Percentiles rank a stretch among this genome's conserved stretches.
Conservation (phyloP, 1,140 invertebrate species). For the Delia radicum region DNA sequence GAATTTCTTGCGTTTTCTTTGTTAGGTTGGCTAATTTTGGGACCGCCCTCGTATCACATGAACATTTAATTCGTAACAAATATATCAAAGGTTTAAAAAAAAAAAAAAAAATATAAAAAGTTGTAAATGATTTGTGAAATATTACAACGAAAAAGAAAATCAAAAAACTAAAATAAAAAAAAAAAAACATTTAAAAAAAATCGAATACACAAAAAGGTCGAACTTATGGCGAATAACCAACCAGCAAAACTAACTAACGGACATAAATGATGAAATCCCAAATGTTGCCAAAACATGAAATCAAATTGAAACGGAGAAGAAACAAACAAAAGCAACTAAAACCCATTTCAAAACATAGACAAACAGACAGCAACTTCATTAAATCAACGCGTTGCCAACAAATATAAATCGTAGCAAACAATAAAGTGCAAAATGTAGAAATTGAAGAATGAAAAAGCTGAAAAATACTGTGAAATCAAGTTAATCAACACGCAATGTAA, state of each 20-base stretch:
- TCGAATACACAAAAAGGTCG: too few relatives aligned
- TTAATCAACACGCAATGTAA: conserved; percentile 2
- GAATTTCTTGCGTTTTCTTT: too few relatives aligned
- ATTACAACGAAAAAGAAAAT: background rate
- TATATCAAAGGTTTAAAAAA: background rate
- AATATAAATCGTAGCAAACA: background rate
- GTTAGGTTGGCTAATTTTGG: too few relatives aligned
- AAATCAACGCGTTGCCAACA: conserved; percentile 3
- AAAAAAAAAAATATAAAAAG: background rate
- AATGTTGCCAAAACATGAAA: background rate
- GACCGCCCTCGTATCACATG: too few relatives aligned
- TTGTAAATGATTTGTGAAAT: background rate
- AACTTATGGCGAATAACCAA: too few relatives aligned
- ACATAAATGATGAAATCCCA: background rate
- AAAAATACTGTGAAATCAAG: background rate
- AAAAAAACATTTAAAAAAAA: background rate
- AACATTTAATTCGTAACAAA: background rate
- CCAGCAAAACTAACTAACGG: background rate
- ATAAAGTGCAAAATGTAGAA: background rate
- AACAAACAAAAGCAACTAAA: background rate
- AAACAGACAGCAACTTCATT: background rate
- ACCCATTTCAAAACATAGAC: background rate
- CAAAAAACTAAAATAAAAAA: background rate
- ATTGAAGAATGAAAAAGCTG: background rate
- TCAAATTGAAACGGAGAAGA: background rate